Base-by-base conservation (phyloP, 1,140 invertebrate genomes). In the Aradophagus sp. region DNA sequence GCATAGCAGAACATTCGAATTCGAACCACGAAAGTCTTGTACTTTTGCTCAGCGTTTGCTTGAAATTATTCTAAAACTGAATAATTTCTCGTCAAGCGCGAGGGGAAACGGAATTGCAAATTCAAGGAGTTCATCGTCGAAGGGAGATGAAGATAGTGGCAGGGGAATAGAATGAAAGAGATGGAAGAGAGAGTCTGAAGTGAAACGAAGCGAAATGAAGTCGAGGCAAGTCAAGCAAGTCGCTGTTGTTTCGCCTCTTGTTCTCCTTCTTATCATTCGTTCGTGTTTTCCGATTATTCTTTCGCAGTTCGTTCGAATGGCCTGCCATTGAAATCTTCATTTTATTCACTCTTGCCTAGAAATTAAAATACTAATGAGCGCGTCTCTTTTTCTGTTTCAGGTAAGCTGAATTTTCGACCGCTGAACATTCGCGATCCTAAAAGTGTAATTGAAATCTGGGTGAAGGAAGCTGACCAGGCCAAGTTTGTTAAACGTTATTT, bases 191-290 rank as follows among this genome's bases (percentile, higher is more conserved):
- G 39, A 39, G 19, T 45, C 50, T 20, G 36, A 52, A 59, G 52
- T 55, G 62, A 67, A 67, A 59, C 45, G 65, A 59, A 61, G 62
- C 55, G 36, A 66, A 70, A 59, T 62, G 65, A 62, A 73, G 50
- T 62, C 39, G 52, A 56, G 31, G 17, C 50, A 65, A 69, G 53
- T 68, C 32, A 55, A 66, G 52, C 53, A 55, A 56, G 52, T 62
- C 59, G n/a, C n/a, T 50, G 50, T 58, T 52, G 42, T 55, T 55
- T 62, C 59, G 32, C 29, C 27, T 52, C 44, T 65, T 70, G 65
- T 67, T 62, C 38, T 58, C 53, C 65, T 71, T 62, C 48, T 68
- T 39, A 42, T 56, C 44, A 32, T 34, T 65, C n/a, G 26, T 62
- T 70, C 58, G 45, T 12, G 14, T 52, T 52, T 14, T 2, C 12